Conservation (phyloP, 1,140 invertebrate species). For the Ruditapes philippinarum region DNA sequence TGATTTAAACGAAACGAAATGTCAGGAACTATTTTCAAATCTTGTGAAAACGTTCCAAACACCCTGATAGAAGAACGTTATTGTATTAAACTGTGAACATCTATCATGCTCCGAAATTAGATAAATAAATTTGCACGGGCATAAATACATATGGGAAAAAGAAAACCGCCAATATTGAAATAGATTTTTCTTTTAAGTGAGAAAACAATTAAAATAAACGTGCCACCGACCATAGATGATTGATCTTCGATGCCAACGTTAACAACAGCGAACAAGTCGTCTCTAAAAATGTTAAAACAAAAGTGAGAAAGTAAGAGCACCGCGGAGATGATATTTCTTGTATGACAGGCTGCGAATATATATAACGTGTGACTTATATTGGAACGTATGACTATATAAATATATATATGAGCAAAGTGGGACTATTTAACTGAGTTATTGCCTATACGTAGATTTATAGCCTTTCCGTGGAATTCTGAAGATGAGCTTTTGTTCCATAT, state of each 20-base stretch:
- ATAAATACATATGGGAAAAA: background rate
- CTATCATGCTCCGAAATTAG: slow-evolving; percentile 8
- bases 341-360: background rate
- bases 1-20: background rate
- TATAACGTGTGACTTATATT: background rate
- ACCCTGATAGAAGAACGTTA: background rate
- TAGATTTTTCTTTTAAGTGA: slow-evolving; percentile 1
- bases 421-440: too few species aligned
- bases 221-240: background rate
- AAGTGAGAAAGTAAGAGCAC: background rate
- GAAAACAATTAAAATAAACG: slow-evolving; percentile 31
- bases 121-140: slow-evolving; percentile 9
- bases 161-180: slow-evolving; percentile 8
- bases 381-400: background rate
- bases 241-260: background rate
- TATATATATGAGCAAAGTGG: background rate
- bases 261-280: background rate
- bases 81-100: slow-evolving; percentile 20
- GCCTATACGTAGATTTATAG: too few species aligned
- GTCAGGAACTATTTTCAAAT: background rate
- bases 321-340: background rate
- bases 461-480: too few species aligned
- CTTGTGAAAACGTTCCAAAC: background rate
- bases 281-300: background rate
- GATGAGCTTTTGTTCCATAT: too few species aligned